Evolutionary conservation across 2,113 vertebrate species (phyloP), one percentile per base, ranked within the genome.

Genomic region (Cyprinodon brontotheroides): DNA sequence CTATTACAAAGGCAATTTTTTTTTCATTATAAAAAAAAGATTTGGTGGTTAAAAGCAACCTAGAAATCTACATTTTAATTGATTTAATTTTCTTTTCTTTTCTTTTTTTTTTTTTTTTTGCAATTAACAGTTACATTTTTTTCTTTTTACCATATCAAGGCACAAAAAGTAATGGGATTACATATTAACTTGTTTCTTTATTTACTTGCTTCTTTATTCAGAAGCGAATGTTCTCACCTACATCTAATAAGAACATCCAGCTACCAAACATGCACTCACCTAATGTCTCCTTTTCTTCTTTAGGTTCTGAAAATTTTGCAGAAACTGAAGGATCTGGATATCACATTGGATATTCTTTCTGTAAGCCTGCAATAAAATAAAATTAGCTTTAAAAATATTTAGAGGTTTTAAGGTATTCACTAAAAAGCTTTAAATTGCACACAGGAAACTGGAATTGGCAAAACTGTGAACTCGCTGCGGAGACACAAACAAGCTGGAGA

Each of bases 371-470:
- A 10, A 10, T 39, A 61, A 3, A 69, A 3, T 22, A 0, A 1
- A 13, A 60, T 57, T 11, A 29, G 7, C 4, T 4, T 11, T 74
- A 9, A 43, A 61, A 20, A 38, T 50, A 3, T 7, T 4, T 37
- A 6, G 3, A 8, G 22, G 10, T 57, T 29, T 70, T 7, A 60
- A 36, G 61, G 12, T 60, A 41, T 43, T 13, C 9, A 59, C 41
- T 83, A n/a, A 77, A 17, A 13, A 10, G 1, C 17, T 7, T 65
- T 17, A 53, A 20, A n/a, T 6, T 64, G 3, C 38, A 50, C 53
- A 63, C 77, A 96, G 95, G 95, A 96, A 93, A 97, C 93, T 59
- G 94, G 94, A 83, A 96, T 95, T 68, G 95, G 94, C 10, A 96
- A 96, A 94, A 89, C 86, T 0, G 94, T 95, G 3, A 95, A 96